These are phyloP conservation scores for Muschampia staudingeri DNA, from an alignment of 2,888 invertebrate species.

Conservation along the genomic window DNA sequence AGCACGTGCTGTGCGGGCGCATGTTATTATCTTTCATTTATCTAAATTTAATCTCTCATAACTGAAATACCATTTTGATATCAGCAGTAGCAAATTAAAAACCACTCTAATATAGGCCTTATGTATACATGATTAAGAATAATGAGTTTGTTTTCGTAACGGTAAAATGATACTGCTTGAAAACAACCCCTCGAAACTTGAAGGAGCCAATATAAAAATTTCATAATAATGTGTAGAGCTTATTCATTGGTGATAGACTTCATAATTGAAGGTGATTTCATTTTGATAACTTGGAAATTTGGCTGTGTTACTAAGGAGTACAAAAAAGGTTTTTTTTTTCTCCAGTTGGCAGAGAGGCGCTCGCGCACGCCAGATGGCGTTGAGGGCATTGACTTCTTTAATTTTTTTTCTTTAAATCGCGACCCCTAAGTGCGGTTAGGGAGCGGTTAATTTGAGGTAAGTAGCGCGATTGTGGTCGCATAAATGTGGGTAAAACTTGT, in stretches of 20 bases:
- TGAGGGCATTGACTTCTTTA: constrained; percentile 87
- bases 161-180: constrained; percentile 22
- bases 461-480: constrained; percentile 71
- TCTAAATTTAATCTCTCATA: constrained; percentile 73
- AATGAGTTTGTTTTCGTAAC: constrained; percentile 35
- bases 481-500: constrained; percentile 46
- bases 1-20: constrained; percentile 66
- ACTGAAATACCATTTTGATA: constrained; percentile 30
- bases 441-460: constrained; percentile 80
- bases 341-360: constrained; percentile 70
- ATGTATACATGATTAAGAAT: constrained; percentile 27
- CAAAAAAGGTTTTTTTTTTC: constrained; percentile 72
- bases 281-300: constrained; percentile 55
- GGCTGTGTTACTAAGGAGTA: constrained; percentile 76
- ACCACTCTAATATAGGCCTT: constrained; percentile 27
- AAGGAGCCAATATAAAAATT: constrained; percentile 29
- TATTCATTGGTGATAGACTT: constrained; percentile 62
- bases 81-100: background rate
- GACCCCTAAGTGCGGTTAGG: constrained; percentile 87
- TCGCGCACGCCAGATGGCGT: constrained; percentile 85
- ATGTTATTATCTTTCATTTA: constrained; percentile 68
- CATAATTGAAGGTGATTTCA: constrained; percentile 45
- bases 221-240: constrained; percentile 20
- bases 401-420: constrained; percentile 81
- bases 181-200: constrained; percentile 68